These are phyloP conservation scores for Neodon shergylaensis DNA, from an alignment of 2,113 vertebrate genomes.

Conservation along the genomic window DNA sequence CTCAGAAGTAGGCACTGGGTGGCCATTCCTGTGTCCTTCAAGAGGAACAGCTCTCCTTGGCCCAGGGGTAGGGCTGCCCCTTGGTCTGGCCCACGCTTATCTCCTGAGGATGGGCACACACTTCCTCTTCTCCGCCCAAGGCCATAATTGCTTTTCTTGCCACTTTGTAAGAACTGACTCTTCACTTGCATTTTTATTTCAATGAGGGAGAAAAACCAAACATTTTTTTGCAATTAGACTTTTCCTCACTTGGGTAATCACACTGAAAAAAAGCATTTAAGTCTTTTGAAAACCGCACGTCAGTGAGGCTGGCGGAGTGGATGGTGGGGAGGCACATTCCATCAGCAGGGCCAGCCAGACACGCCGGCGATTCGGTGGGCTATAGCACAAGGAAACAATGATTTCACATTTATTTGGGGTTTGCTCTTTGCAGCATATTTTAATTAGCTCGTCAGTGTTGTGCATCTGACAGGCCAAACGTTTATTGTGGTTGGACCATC, in stretches of 20 bases:
- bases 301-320: neutral
- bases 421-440: conserved; percentile 75
- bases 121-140: neutral
- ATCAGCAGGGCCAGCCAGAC: neutral
- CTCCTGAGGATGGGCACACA: neutral
- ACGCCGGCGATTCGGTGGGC: neutral
- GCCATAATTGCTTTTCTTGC: conserved; percentile 53
- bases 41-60: rapidly evolving
- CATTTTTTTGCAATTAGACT: conserved; percentile 60
- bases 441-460: conserved; percentile 70
- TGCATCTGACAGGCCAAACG: conserved; percentile 83
- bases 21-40: neutral
- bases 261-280: conserved; percentile 14
- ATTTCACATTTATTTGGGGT: conserved; percentile 75
- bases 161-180: conserved; percentile 56
- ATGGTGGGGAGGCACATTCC: neutral
- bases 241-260: conserved; percentile 66
- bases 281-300: conserved; percentile 22
- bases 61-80: neutral
- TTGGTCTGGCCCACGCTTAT: rapidly evolving
- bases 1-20: neutral
- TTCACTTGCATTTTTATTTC: conserved; percentile 30
- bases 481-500: conserved; percentile 83
- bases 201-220: conserved; percentile 56
- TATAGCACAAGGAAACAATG: neutral